phyloP scores from a whole-genome alignment of 2,113 vertebrate species.

The Gyps fulvus region DNA sequence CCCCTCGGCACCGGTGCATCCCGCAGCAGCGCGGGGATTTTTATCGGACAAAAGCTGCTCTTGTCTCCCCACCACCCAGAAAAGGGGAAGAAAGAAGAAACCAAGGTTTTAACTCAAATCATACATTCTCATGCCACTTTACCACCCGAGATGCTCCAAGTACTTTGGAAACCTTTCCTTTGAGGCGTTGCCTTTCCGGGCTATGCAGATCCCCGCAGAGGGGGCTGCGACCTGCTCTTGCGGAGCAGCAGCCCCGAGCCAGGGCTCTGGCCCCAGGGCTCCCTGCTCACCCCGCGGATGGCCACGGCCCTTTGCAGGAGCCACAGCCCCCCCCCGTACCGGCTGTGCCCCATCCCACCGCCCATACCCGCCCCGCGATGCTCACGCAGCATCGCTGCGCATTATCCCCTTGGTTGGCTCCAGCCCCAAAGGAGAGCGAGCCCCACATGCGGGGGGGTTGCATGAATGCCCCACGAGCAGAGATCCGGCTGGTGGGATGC shows the following conservation, averaged over 20 bases:
- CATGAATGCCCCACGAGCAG: no score
- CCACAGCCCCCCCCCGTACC: not conserved
- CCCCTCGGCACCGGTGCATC: no score
- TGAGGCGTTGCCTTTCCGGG: not conserved
- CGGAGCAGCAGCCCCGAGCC: not conserved
- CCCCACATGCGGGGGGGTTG: no score
- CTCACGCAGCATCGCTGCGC: not conserved
- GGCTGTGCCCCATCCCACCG: not conserved
- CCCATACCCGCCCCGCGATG: fast-evolving
- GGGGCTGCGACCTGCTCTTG: not conserved
- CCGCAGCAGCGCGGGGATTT: not conserved
- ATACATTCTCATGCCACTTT: not conserved
- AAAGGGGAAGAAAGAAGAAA: not conserved
- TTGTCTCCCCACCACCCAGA: not conserved
- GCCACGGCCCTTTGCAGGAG: not conserved
- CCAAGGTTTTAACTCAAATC: not conserved
- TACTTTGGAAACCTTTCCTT: not conserved
- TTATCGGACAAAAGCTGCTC: not conserved
- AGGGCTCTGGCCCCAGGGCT: not conserved
- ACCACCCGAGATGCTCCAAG: not conserved
- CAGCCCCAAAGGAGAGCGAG: not conserved
- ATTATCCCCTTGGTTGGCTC: not conserved
- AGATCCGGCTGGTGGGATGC: not conserved
- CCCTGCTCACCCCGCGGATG: fast-evolving
- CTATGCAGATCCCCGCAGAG: fast-evolving